Conservation (phyloP, 2,113 vertebrate genomes). For the Beaufortia kweichowensis region DNA sequence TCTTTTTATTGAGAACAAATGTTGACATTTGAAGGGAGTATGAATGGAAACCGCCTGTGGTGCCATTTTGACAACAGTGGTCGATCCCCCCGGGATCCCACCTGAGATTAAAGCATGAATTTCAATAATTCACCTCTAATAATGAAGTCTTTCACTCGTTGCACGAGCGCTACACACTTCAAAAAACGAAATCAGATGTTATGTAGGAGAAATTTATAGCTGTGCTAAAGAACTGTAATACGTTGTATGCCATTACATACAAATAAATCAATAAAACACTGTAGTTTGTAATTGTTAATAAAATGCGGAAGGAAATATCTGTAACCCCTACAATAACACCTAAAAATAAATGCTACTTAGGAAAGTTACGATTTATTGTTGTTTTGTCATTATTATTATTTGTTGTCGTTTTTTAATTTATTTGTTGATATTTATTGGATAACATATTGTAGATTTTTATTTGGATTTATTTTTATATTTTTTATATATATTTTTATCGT, state of each 20-base stretch:
- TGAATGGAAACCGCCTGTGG: slow-evolving; percentile 71
- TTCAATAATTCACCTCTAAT: slow-evolving; percentile 78
- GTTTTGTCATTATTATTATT: background rate
- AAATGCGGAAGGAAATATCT: background rate
- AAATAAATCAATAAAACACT: too few relatives aligned
- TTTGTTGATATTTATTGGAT: background rate
- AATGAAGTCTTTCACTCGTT: slow-evolving; percentile 63
- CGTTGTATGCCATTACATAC: background rate
- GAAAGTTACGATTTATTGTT: background rate
- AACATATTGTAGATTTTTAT: background rate
- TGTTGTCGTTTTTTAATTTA: background rate
- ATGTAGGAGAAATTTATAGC: background rate
- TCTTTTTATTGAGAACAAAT: slow-evolving; percentile 89
- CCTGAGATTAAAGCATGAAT: slow-evolving; percentile 82
- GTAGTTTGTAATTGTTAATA: background rate
- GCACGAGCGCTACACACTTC: background rate
- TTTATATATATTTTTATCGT: too few relatives aligned
- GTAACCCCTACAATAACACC: background rate
- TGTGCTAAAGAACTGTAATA: background rate
- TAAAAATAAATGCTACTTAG: background rate
- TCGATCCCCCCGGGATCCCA: slow-evolving; percentile 74
- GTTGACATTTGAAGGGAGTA: slow-evolving; percentile 82
- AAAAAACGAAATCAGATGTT: background rate
- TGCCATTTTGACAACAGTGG: slow-evolving; percentile 75
- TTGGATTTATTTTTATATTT: background rate